A percentile compares a stretch with the other conserved stretches of the same genome.
Conservation (phyloP, 1,140 invertebrate genomes). For the Neodiprion virginianus region DNA sequence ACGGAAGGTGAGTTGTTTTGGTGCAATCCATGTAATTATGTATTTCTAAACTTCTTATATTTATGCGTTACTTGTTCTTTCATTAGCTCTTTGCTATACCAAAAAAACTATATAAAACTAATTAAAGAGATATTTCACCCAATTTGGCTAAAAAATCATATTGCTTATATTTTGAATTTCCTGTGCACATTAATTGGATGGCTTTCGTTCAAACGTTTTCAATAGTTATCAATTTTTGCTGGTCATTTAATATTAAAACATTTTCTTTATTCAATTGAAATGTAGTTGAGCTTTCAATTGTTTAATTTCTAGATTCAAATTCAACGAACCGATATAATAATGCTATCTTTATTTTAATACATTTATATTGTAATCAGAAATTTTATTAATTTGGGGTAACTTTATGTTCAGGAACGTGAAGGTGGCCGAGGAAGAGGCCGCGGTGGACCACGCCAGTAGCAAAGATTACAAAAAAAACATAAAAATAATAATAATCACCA, state of each 20-base stretch:
- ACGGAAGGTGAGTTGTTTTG: conserved; percentile 56
- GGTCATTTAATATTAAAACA: neutral
- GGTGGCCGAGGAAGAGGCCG: conserved; percentile 51
- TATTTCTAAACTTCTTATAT: no score
- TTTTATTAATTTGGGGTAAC: no score
- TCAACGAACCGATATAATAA: no score
- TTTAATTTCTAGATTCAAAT: no score
- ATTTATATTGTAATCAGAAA: no score
- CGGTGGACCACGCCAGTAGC: conserved; percentile 57
- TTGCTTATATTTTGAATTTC: no score
- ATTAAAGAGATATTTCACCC: no score
- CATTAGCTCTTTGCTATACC: no score
- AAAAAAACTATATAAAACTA: no score
- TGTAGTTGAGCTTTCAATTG: neutral
- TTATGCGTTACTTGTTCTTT: no score
- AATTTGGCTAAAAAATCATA: no score
- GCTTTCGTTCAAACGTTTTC: neutral
- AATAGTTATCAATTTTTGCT: neutral
- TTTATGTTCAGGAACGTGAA: conserved; percentile 52
- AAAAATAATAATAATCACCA: conserved; percentile 36
- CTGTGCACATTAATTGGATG: neutral
- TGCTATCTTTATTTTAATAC: no score
- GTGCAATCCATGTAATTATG: conserved; percentile 44
- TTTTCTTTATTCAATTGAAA: conserved; percentile 9
- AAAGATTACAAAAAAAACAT: conserved; percentile 38